A percentile compares a stretch with the other conserved stretches of the same genome.
Evolutionary conservation across 2,888 invertebrate species (phyloP).

Genomic region (Nephrotoma flavescens): DNA sequence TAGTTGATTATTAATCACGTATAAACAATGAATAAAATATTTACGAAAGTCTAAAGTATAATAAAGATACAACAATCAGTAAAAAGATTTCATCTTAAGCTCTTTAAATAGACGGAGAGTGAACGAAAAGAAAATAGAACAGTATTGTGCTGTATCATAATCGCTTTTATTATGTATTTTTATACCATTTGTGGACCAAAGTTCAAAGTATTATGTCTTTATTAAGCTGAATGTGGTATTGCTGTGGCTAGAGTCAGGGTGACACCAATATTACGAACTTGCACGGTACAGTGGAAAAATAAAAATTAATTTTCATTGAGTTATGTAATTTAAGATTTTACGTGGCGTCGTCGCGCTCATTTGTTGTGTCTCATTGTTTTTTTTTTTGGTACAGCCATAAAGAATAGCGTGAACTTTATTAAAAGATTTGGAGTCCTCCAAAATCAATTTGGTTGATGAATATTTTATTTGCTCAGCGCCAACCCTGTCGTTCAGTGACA

Average conservation of each 20-base stretch:
- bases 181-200: neutral
- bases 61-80: neutral
- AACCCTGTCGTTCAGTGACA: too few relatives aligned
- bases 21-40: neutral
- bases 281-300: neutral
- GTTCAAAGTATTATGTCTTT: neutral
- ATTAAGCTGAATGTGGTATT: neutral
- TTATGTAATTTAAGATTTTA: neutral
- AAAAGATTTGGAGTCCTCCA: neutral
- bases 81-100: neutral
- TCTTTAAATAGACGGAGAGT: neutral
- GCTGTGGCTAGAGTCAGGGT: neutral
- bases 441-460: neutral
- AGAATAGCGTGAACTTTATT: neutral
- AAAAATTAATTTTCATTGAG: neutral
- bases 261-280: neutral
- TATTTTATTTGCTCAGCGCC: neutral
- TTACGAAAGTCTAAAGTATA: neutral
- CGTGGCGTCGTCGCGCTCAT: neutral
- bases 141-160: neutral
- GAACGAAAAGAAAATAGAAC: neutral
- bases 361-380: neutral
- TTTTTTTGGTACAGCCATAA: neutral
- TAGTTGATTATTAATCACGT: neutral
- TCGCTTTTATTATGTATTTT: neutral